Base-by-base conservation (phyloP, 2,888 invertebrate genomes). In the Drosophila nigritarsus region DNA sequence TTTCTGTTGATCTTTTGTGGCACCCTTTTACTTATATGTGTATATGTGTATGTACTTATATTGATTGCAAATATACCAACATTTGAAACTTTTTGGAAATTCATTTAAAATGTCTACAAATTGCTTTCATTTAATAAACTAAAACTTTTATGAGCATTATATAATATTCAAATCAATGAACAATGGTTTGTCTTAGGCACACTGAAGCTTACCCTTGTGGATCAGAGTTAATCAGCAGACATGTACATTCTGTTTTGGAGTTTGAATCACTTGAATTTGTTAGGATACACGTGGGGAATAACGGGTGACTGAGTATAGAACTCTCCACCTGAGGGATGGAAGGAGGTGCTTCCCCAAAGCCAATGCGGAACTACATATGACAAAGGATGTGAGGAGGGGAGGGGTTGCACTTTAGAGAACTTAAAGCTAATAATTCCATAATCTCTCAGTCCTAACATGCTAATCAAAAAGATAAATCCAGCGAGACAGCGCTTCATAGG, bases 1-100 rank as follows among this genome's bases (percentile, higher is more conserved):
- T 61, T 24, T 34, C 29, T 70, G 48, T 70, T 69, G 70, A 62
- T 53, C 69, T 61, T 54, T 53, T 6, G 36, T 13, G 36, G 30
- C n/a, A 18, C 8, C 11, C 48, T 53, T 58, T 50, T 7, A 30
- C 32, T 15, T 18, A 6, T 11, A 24, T 54, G n/a, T 40, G 18
- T 9, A 18, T 20, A 1, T 45, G n/a, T 45, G 7, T 8, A 20
- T 20, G 7, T 45, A 7, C 7, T 20, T 20, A 27, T 32, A 48
- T 61, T 56, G 48, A n/a, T 49, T 30, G 60, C 24, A 30, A 49
- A 53, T 62, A 27, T 68, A 48, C 27, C 48, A 62, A 54, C 38
- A 58, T 50, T 53, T 63, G 42, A 8, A 18, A 63, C 20, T 13
- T 42, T 34, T 32, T 20, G 20, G 29, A 45, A 68, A 56, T 55